Percentiles rank a stretch among this genome's conserved stretches.
Conservation (phyloP, 2,113 vertebrate genomes). For the Aegithalos caudatus region DNA sequence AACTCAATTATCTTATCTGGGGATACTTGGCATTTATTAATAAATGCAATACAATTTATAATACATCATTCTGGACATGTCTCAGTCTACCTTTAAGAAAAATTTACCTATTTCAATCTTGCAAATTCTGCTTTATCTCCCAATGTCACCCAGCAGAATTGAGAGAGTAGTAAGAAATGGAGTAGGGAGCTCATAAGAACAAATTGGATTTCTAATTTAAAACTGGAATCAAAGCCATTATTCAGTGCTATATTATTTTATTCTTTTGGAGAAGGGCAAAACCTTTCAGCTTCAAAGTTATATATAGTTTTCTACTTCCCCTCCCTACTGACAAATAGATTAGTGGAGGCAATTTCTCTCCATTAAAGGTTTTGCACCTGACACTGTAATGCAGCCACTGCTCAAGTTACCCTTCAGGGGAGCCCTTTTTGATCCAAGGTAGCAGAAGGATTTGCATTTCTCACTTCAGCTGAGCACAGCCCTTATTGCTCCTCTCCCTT, state of each 20-base stretch:
- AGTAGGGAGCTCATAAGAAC: constrained; percentile 17
- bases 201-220: constrained; percentile 56
- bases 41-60: not conserved
- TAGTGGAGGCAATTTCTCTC: constrained; percentile 50
- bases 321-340: constrained; percentile 60
- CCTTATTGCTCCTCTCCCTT: not conserved
- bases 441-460: constrained; percentile 55
- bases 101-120: constrained; percentile 7
- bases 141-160: constrained; percentile 23
- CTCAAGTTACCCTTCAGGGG: constrained; percentile 37
- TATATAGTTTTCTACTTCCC: constrained; percentile 46
- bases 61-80: constrained; percentile 5
- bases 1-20: constrained; percentile 24
- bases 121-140: constrained; percentile 22
- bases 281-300: constrained; percentile 31
- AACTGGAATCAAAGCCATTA: constrained; percentile 33
- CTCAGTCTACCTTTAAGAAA: constrained; percentile 11
- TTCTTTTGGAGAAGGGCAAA: constrained; percentile 45
- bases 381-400: constrained; percentile 36
- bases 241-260: constrained; percentile 30
- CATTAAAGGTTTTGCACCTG: constrained; percentile 59
- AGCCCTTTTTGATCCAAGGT: constrained; percentile 13
- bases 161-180: not conserved
- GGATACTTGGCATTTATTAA: constrained; percentile 47
- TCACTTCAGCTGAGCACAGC: not conserved